These are phyloP conservation scores for Stenolophus ochropezus DNA, from an alignment of 2,888 invertebrate genomes.

Conservation along the genomic window DNA sequence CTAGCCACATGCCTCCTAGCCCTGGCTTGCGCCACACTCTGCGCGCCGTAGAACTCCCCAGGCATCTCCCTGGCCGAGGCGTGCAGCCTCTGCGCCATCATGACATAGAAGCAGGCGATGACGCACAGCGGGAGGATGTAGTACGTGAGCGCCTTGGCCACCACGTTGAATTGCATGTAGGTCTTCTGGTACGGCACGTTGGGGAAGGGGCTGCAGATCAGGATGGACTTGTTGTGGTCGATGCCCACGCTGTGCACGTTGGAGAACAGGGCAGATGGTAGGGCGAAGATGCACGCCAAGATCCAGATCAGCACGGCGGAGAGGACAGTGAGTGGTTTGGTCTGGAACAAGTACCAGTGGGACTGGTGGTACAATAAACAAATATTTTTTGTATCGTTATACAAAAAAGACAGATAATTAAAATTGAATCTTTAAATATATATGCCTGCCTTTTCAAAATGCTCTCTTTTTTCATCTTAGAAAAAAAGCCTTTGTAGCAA, in stretches of 20 bases:
- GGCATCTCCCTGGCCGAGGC: slow-evolving; percentile 87
- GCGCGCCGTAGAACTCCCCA: slow-evolving; percentile 86
- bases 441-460: too few relatives aligned
- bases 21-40: slow-evolving; percentile 80
- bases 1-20: slow-evolving; percentile 86
- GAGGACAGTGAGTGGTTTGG: slow-evolving; percentile 80
- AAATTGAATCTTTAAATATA: too few relatives aligned
- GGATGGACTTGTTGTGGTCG: slow-evolving; percentile 79
- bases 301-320: slow-evolving; percentile 87
- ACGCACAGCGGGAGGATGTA: slow-evolving; percentile 90
- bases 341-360: slow-evolving; percentile 75
- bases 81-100: slow-evolving; percentile 92
- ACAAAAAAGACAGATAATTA: too few relatives aligned
- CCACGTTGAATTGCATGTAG: slow-evolving; percentile 77
- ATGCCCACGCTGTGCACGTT: slow-evolving; percentile 75
- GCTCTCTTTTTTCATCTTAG: too few relatives aligned
- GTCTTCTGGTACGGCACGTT: slow-evolving; percentile 71
- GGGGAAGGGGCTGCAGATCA: slow-evolving; percentile 84
- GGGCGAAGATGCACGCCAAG: slow-evolving; percentile 83
- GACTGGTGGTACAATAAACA: too few relatives aligned
- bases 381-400: too few relatives aligned
- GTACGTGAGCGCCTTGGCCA: slow-evolving; percentile 81
- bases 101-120: slow-evolving; percentile 89
- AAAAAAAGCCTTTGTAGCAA: too few relatives aligned
- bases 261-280: slow-evolving; percentile 86